These are phyloP conservation scores for Apteryx owenii DNA, from an alignment of 2,113 vertebrate genomes.

Conservation along the genomic window DNA sequence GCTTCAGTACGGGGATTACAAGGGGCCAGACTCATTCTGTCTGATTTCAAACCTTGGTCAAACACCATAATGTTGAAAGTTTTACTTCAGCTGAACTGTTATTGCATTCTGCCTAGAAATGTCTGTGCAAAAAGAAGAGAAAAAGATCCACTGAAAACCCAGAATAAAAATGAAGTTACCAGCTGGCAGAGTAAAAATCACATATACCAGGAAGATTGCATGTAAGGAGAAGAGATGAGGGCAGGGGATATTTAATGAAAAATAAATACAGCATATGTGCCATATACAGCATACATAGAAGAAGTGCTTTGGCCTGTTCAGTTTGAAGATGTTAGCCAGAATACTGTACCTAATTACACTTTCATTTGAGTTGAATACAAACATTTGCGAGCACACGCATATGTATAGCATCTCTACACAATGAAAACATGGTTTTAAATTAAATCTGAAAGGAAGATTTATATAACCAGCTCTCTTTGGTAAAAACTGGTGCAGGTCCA, in stretches of 20 bases:
- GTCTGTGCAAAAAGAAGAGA: not conserved
- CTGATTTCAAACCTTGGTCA: not conserved
- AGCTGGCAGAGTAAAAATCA: not conserved
- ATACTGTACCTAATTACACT: not conserved
- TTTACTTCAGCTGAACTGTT: not conserved
- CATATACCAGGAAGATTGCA: not conserved
- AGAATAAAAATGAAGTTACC: constrained; percentile 5
- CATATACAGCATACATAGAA: not conserved
- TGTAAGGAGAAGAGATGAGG: not conserved
- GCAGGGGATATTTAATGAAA: not conserved
- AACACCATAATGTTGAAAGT: not conserved
- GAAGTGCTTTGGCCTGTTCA: not conserved
- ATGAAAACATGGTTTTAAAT: not conserved
- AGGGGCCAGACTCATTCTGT: not conserved
- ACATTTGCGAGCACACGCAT: not conserved
- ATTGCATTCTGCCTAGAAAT: not conserved
- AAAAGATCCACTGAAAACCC: not conserved
- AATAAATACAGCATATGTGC: not conserved
- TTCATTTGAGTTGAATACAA: not conserved
- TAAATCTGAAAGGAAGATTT: not conserved
- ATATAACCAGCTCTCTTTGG: not conserved
- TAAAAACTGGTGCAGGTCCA: not conserved
- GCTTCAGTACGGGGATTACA: not conserved
- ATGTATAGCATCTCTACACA: not conserved
- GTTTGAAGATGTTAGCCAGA: not conserved